Evolutionary conservation across 2,797 vertebrate genomes (phyloP).

Genomic region (Dallia pectoralis): DNA sequence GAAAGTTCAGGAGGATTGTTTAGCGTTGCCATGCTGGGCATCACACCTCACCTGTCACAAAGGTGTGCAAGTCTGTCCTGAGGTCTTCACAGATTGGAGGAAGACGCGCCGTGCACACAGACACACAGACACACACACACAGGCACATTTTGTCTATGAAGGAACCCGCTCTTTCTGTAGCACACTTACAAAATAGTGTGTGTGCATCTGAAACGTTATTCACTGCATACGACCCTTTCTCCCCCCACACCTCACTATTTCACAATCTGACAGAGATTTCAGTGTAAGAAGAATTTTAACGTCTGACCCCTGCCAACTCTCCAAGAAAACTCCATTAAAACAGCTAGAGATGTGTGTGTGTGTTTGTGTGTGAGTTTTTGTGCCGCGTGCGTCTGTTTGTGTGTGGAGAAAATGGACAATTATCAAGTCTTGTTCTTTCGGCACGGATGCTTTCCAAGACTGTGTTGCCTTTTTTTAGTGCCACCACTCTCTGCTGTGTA

Average conservation of each 20-base stretch:
- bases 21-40: slow-evolving; percentile 16
- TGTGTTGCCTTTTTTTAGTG: neutral
- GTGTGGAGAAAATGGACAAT: neutral
- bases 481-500: neutral
- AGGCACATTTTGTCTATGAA: neutral
- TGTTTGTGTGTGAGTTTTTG: neutral
- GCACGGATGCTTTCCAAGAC: neutral
- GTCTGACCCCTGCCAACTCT: neutral
- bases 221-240: neutral
- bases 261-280: neutral
- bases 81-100: neutral
- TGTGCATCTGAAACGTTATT: neutral
- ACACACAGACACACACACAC: slow-evolving; percentile 6
- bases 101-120: neutral
- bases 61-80: slow-evolving; percentile 34
- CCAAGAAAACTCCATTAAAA: neutral
- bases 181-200: neutral
- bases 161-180: neutral
- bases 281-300: neutral
- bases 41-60: slow-evolving; percentile 29
- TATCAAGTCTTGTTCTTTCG: neutral
- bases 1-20: slow-evolving; percentile 32
- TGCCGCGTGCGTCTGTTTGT: neutral
- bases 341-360: neutral
- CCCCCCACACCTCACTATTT: neutral